Conservation (phyloP, 2,888 invertebrate species). For the Ischnura elegans region DNA sequence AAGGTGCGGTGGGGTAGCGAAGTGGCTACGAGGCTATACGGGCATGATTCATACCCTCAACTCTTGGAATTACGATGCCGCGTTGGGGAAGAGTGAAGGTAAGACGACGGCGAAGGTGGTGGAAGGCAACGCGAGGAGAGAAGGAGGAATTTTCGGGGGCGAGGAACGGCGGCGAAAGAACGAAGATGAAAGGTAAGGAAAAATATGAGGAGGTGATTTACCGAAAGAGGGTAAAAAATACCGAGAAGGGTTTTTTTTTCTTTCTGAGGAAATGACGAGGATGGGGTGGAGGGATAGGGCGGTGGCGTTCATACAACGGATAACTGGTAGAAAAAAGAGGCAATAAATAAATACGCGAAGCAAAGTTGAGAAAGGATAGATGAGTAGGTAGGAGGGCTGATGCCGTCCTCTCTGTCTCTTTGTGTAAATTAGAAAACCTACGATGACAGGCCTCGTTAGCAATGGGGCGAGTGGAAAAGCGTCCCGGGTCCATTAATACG, state of each 20-base stretch:
- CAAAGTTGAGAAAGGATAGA: background rate
- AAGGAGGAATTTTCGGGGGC: slow-evolving; percentile 40
- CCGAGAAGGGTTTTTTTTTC: background rate
- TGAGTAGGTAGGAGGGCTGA: background rate
- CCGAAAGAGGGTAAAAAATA: background rate
- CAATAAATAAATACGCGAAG: slow-evolving; percentile 52
- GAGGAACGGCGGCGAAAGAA: slow-evolving; percentile 36
- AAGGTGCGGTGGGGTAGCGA: slow-evolving; percentile 31
- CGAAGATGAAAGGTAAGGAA: slow-evolving; percentile 49
- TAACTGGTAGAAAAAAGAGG: background rate
- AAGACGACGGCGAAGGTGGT: background rate
- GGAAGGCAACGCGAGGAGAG: background rate
- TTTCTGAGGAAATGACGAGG: background rate
- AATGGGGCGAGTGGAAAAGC: background rate
- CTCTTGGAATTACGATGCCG: background rate
- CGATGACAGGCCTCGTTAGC: slow-evolving; percentile 1
- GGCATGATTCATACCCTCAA: slow-evolving; percentile 16
- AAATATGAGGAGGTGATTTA: slow-evolving; percentile 54
- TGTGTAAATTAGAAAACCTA: slow-evolving; percentile 7
- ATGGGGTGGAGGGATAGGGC: background rate
- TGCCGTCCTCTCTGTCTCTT: slow-evolving; percentile 19
- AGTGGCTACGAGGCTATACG: background rate
- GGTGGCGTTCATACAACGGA: background rate
- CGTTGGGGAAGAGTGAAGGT: background rate
- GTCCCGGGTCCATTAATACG: slow-evolving; percentile 1